These are phyloP conservation scores for Eurypyga helias DNA, from an alignment of 2,113 vertebrate species.

Conservation along the genomic window DNA sequence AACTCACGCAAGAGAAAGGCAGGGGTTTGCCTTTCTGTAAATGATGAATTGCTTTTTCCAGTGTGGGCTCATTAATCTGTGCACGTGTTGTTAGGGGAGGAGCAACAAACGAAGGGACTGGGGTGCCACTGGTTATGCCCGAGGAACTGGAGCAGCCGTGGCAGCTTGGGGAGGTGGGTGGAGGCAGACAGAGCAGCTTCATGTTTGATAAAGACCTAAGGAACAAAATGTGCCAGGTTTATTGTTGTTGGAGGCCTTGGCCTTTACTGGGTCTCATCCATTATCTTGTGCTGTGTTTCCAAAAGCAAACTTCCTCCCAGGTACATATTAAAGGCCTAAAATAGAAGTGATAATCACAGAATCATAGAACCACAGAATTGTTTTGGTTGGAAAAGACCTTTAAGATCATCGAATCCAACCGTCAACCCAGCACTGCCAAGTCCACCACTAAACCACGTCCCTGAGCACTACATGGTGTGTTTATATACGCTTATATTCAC, in stretches of 20 bases:
- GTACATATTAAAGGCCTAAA: background rate
- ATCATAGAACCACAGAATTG: no score
- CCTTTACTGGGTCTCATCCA: background rate
- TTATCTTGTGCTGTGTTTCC: background rate
- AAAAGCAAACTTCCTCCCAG: no score
- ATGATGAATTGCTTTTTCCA: background rate
- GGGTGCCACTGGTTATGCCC: fast-evolving
- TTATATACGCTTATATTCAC: background rate
- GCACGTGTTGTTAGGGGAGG: background rate
- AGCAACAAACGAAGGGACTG: background rate
- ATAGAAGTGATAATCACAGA: background rate
- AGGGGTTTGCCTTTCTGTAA: background rate
- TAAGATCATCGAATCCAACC: no score
- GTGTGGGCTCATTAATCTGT: background rate
- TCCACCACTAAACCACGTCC: no score
- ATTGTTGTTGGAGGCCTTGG: background rate
- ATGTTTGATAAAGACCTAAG: fast-evolving
- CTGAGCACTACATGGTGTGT: no score
- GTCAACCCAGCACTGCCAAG: no score
- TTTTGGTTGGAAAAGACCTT: no score
- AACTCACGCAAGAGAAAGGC: background rate
- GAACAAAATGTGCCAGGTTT: background rate
- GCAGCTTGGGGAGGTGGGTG: background rate
- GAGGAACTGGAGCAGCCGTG: fast-evolving
- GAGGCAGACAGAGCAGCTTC: background rate